phyloP scores from a whole-genome alignment of 2,888 invertebrate species.

The Glaucopsyche alexis region DNA sequence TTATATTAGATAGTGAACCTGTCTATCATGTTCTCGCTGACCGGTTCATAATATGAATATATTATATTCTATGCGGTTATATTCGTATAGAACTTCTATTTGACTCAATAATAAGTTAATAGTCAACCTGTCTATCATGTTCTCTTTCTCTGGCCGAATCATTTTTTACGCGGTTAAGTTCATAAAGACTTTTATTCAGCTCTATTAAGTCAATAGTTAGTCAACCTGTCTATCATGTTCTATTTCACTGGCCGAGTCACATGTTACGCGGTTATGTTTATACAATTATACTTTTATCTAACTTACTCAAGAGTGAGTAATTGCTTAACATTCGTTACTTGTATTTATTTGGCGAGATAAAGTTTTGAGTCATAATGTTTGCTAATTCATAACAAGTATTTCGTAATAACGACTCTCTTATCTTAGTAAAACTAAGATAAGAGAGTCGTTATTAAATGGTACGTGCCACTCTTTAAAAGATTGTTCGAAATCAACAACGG shows the following conservation, averaged over 20 bases:
- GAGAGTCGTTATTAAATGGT: no score
- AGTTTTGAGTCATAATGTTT: no score
- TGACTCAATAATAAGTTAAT: conserved; percentile 31
- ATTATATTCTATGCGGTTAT: conserved; percentile 56
- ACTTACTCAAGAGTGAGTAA: conserved; percentile 32
- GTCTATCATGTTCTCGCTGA: conserved; percentile 50
- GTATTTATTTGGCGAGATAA: no score
- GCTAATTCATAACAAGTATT: no score
- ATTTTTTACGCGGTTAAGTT: conserved; percentile 56
- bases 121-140: conserved; percentile 40
- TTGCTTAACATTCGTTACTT: no score
- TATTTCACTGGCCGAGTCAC: conserved; percentile 48
- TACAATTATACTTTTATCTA: no score
- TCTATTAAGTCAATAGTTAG: conserved; percentile 38
- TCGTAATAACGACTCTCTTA: no score
- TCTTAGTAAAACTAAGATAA: no score
- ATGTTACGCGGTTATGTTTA: conserved; percentile 55
- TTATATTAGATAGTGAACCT: conserved; percentile 42
- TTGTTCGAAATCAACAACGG: no score
- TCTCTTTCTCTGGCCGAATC: conserved; percentile 51
- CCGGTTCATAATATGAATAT: no score
- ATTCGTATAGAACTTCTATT: conserved; percentile 59
- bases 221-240: conserved; percentile 37
- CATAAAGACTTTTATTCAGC: conserved; percentile 60
- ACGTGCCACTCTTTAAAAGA: no score